Conservation (phyloP, 2,888 invertebrate species). For the Cantharis rustica region DNA sequence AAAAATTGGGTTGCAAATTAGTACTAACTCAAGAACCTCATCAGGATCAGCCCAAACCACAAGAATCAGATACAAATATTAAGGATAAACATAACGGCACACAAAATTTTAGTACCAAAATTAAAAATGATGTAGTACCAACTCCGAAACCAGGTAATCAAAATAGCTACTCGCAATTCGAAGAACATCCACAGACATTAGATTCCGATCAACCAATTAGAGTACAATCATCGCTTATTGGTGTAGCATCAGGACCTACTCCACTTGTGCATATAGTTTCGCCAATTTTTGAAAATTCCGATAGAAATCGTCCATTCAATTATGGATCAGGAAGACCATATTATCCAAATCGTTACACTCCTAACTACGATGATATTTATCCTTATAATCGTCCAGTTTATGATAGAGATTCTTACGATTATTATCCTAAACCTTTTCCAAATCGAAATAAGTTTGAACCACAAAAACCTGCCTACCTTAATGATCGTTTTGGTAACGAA, state of each 20-base stretch:
- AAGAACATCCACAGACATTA: not conserved
- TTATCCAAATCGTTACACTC: slow-evolving; percentile 6
- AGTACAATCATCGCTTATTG: slow-evolving; percentile 19
- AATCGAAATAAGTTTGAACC: not conserved
- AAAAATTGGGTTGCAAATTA: slow-evolving; percentile 59
- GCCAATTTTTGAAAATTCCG: not conserved
- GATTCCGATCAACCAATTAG: slow-evolving; percentile 3
- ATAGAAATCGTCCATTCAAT: not conserved
- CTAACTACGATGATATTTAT: not conserved
- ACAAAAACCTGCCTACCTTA: not conserved
- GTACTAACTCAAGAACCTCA: slow-evolving; percentile 43
- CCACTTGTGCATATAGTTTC: not conserved
- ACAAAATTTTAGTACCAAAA: not conserved
- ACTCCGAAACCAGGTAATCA: not conserved
- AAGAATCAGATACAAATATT: not conserved
- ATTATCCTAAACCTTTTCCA: not conserved
- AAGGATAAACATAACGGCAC: not conserved
- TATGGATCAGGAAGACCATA: slow-evolving; percentile 13
- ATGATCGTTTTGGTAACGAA: not conserved
- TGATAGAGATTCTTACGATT: not conserved
- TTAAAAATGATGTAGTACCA: not conserved
- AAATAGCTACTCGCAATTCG: not conserved
- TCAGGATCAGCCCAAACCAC: slow-evolving; percentile 2
- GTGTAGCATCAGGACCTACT: slow-evolving; percentile 6
- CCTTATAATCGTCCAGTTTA: not conserved